phyloP scores from a whole-genome alignment of 2,113 vertebrate genomes.

The Poeciliopsis occidentalis region DNA sequence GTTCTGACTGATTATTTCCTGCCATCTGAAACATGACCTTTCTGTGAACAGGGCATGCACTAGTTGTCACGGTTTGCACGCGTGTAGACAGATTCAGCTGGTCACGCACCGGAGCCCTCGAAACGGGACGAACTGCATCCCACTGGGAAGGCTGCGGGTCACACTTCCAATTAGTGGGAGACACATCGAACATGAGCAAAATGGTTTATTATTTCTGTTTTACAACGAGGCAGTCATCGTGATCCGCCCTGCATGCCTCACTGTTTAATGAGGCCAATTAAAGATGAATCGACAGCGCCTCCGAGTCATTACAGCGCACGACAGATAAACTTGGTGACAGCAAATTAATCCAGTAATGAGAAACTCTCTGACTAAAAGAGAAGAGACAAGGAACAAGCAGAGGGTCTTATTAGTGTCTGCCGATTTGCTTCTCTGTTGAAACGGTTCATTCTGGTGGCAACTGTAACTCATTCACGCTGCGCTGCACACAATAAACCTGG shows the following conservation, averaged over 20 bases:
- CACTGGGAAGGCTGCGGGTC: neutral
- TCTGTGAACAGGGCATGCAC: neutral
- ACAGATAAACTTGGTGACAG: conserved; percentile 14
- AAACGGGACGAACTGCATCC: neutral
- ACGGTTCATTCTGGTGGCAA: conserved; percentile 46
- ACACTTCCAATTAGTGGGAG: conserved; percentile 20
- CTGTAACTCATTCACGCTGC: neutral
- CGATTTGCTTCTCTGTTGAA: conserved; percentile 18
- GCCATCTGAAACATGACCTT: too few species aligned
- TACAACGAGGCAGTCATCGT: conserved; percentile 13
- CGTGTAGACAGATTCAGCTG: neutral
- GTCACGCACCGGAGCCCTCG: neutral
- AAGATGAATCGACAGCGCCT: conserved; percentile 7
- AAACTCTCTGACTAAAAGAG: neutral
- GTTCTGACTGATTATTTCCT: neutral
- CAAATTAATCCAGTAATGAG: conserved; percentile 29
- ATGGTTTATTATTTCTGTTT: conserved; percentile 33
- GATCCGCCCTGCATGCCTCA: neutral
- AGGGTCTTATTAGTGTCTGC: neutral
- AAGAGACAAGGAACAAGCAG: conserved; percentile 4
- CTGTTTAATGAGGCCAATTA: conserved; percentile 30
- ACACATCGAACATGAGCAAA: conserved; percentile 19
- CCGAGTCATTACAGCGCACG: conserved; percentile 19
- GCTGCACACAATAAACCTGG: neutral
- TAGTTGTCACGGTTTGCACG: neutral